phyloP scores from a whole-genome alignment of 2,888 invertebrate genomes.

The Apeira syringaria region DNA sequence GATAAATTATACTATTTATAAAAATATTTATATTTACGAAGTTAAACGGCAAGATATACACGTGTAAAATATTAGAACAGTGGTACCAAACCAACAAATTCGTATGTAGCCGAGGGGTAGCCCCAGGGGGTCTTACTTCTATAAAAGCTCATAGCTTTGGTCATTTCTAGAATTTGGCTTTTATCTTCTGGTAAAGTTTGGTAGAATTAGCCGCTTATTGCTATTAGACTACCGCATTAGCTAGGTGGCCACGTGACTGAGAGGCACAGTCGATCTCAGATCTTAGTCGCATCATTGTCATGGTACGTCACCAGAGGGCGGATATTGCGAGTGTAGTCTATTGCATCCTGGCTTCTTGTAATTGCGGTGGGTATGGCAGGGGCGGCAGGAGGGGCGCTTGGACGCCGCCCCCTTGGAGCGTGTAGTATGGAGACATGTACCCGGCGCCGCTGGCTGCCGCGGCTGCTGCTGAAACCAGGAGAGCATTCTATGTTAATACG shows the following conservation, averaged over 20 bases:
- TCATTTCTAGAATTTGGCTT: slow-evolving; percentile 73
- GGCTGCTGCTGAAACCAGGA: slow-evolving; percentile 58
- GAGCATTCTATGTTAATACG: too few relatives aligned
- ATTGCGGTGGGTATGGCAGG: slow-evolving; percentile 85
- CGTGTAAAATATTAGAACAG: neutral
- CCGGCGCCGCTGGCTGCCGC: slow-evolving; percentile 86
- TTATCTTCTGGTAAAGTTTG: slow-evolving; percentile 24
- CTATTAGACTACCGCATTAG: slow-evolving; percentile 11
- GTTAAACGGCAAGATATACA: slow-evolving; percentile 39
- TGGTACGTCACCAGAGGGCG: slow-evolving; percentile 14
- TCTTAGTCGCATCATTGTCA: slow-evolving; percentile 29
- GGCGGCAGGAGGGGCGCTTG: slow-evolving; percentile 86
- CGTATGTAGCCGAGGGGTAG: slow-evolving; percentile 15
- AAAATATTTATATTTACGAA: slow-evolving; percentile 28
- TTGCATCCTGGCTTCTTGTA: slow-evolving; percentile 91
- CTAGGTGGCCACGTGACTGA: slow-evolving; percentile 10
- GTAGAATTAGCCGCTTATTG: slow-evolving; percentile 10
- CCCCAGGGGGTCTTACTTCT: slow-evolving; percentile 41
- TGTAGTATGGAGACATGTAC: slow-evolving; percentile 89
- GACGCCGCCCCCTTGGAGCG: slow-evolving; percentile 85
- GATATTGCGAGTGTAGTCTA: slow-evolving; percentile 55
- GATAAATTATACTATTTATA: slow-evolving; percentile 47
- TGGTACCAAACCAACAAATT: slow-evolving; percentile 16
- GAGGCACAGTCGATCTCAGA: slow-evolving; percentile 15
- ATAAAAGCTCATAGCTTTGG: slow-evolving; percentile 80